Evolutionary conservation across 2,113 vertebrate species (phyloP), one percentile per base, ranked within the genome.

Genomic region (Excalfactoria chinensis): DNA sequence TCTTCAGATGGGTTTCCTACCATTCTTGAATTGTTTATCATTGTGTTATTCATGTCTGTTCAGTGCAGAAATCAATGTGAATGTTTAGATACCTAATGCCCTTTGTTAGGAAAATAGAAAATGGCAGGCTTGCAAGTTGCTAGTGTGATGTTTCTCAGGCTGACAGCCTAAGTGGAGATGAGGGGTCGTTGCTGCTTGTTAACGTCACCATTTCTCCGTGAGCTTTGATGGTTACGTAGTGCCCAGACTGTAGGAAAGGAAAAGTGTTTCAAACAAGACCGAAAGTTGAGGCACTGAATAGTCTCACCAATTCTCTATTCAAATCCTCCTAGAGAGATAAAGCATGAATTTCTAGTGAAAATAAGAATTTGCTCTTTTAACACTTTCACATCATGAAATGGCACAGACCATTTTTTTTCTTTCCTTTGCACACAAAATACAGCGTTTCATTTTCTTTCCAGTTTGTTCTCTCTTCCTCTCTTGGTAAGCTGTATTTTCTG

Each of bases 111-210:
- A 51, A 88, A 80, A 63, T 1, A 84, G 72, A 80, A 91, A 76
- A 69, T 66, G 5, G 14, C 5, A 46, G 35, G n/a, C 37, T 76
- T 88, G 82, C 64, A 84, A 32, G 55, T 28, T 85, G 13, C 56
- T 77, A 43, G 30, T 23, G 19, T 14, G 18, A 63, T 49, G 28
- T 83, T 82, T 58, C 56, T n/a, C n/a, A 73, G 46, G 66, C 56
- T 83, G 56, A 30, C 64, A 89, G 68, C 68, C 9, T 77, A 10
- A 58, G 63, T 40, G 64, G 79, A 68, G 32, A 14, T 89, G 68
- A 63, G 1, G 6, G 1, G 0, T 46, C 90, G 62, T 74, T 4
- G 2, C 37, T 4, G 2, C 37, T 89, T 3, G 0, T 55, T 58
- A 34, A 40, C 67, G 34, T 80, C 43, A 68, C 20, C 13, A 5